Conservation (phyloP, 2,888 invertebrate genomes). For the Zootermopsis nevadensis region DNA sequence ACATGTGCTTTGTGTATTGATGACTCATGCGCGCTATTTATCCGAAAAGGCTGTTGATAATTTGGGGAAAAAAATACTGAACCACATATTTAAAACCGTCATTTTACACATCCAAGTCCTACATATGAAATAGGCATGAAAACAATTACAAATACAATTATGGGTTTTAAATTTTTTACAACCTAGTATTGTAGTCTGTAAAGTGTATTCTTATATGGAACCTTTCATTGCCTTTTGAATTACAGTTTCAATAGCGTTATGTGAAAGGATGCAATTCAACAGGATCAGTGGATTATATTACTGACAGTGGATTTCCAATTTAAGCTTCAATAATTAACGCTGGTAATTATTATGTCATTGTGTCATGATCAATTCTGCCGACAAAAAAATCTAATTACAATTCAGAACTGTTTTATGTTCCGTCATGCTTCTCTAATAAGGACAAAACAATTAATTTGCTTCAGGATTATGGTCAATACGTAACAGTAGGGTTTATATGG, state of each 20-base stretch:
- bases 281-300: background rate
- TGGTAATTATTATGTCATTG: slow-evolving; percentile 23
- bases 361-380: background rate
- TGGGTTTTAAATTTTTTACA: too few species aligned
- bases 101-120: too few species aligned
- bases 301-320: slow-evolving; percentile 14
- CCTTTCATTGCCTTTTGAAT: background rate
- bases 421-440: background rate
- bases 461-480: background rate
- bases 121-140: too few species aligned
- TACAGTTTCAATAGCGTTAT: background rate
- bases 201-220: too few species aligned
- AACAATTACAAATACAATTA: too few species aligned
- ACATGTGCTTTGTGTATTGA: too few species aligned
- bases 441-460: slow-evolving; percentile 23
- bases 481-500: background rate
- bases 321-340: slow-evolving; percentile 10
- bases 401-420: slow-evolving; percentile 17
- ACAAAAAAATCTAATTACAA: slow-evolving; percentile 16
- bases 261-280: background rate
- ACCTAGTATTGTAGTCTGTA: too few species aligned
- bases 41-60: too few species aligned
- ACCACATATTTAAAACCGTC: too few species aligned
- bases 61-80: too few species aligned
- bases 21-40: too few species aligned